These are phyloP conservation scores for Agrotis exclamationis DNA, from an alignment of 2,888 invertebrate genomes.

Conservation along the genomic window DNA sequence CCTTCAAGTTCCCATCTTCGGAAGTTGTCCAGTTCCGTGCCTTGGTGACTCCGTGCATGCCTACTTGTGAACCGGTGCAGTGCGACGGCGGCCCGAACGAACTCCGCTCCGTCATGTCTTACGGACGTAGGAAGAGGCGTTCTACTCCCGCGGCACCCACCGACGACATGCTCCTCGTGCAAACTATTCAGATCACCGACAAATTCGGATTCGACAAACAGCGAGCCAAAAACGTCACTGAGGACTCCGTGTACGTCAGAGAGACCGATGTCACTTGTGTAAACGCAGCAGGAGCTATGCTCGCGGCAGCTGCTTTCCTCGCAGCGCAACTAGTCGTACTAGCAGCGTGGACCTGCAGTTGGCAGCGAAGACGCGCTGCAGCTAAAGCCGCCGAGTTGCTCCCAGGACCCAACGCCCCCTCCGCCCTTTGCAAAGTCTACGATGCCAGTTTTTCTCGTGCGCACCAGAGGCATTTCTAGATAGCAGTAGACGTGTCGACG, in stretches of 20 bases:
- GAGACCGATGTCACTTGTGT: slow-evolving; percentile 93
- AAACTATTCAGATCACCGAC: slow-evolving; percentile 98
- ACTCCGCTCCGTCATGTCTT: slow-evolving; percentile 95
- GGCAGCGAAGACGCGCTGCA: slow-evolving; percentile 94
- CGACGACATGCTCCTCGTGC: slow-evolving; percentile 96
- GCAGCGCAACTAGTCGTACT: slow-evolving; percentile 96
- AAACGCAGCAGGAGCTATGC: slow-evolving; percentile 95
- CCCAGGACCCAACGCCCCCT: slow-evolving; percentile 91
- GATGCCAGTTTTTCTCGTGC: slow-evolving; percentile 96
- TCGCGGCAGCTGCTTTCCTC: slow-evolving; percentile 96
- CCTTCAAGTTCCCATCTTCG: slow-evolving; percentile 98
- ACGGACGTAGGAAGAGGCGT: slow-evolving; percentile 95
- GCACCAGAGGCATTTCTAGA: slow-evolving; percentile 91
- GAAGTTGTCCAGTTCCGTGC: slow-evolving; percentile 99
- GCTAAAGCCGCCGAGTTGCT: slow-evolving; percentile 93
- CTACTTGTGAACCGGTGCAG: slow-evolving; percentile 97
- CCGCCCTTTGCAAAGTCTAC: slow-evolving; percentile 96
- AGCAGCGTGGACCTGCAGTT: slow-evolving; percentile 97
- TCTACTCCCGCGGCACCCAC: slow-evolving; percentile 91
- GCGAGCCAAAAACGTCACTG: slow-evolving; percentile 92
- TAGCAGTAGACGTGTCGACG: slow-evolving; percentile 81
- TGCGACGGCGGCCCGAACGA: slow-evolving; percentile 97
- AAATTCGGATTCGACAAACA: slow-evolving; percentile 96
- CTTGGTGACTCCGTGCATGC: slow-evolving; percentile 98
- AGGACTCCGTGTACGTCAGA: slow-evolving; percentile 94